These are phyloP conservation scores for Pantherophis vulpinus DNA, from an alignment of 2,797 vertebrate species.

Conservation along the genomic window DNA sequence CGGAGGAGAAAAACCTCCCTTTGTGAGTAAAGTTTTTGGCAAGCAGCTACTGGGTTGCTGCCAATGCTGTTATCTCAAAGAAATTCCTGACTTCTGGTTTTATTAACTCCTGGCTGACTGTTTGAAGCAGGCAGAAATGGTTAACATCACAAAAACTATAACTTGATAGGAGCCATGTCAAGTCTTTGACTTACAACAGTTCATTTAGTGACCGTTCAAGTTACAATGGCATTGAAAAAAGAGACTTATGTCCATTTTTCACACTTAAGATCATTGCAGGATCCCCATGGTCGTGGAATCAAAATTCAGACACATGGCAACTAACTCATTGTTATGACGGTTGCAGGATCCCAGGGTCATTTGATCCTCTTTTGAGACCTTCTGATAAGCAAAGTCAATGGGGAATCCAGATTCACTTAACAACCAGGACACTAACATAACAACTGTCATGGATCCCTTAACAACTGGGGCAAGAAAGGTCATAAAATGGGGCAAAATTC, in stretches of 20 bases:
- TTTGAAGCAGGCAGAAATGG: background rate
- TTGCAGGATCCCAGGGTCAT: background rate
- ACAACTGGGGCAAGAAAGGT: too few species aligned
- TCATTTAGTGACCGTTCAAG: background rate
- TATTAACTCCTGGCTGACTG: too few species aligned
- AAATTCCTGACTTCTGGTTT: too few species aligned
- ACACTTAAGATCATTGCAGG: background rate
- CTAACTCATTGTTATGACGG: background rate
- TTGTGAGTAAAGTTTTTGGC: too few species aligned
- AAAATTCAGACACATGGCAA: background rate
- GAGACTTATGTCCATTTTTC: background rate
- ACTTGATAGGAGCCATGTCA: background rate
- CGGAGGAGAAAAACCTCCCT: too few species aligned
- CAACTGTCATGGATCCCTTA: too few species aligned
- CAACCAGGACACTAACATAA: too few species aligned
- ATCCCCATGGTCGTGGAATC: background rate
- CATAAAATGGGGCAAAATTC: too few species aligned
- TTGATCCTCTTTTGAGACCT: background rate
- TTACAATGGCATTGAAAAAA: background rate
- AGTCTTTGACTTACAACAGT: background rate
- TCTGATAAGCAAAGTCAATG: background rate
- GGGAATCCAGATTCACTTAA: too few species aligned
- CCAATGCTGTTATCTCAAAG: too few species aligned
- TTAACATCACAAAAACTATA: background rate
- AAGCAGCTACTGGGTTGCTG: too few species aligned